A percentile compares a stretch with the other conserved stretches of the same genome.
Conservation (phyloP, 2,797 vertebrate species). For the Brachyalestes nurse region DNA sequence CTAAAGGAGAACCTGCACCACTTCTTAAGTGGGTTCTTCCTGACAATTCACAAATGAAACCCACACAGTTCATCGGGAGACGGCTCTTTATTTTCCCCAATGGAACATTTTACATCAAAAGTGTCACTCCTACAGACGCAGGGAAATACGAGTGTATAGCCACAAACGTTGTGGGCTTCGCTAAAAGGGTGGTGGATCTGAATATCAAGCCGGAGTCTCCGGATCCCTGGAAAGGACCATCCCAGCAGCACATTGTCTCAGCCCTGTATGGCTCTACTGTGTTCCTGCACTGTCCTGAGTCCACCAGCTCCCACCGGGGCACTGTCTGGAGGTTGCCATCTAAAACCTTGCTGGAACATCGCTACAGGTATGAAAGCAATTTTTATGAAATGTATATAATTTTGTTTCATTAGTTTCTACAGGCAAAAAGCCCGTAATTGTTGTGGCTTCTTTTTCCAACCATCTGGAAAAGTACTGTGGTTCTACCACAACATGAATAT, state of each 20-base stretch:
- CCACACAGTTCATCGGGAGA: constrained; percentile 77
- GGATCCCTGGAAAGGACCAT: constrained; percentile 58
- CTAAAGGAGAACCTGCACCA: constrained; percentile 77
- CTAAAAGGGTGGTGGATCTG: constrained; percentile 73
- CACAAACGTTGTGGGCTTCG: constrained; percentile 74
- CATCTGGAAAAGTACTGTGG: constrained; percentile 1
- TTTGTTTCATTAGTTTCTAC: background rate
- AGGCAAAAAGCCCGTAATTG: background rate
- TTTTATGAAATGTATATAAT: background rate
- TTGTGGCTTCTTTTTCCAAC: background rate
- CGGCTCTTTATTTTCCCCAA: constrained; percentile 82
- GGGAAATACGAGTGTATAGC: constrained; percentile 82
- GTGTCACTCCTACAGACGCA: constrained; percentile 66
- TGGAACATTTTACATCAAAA: constrained; percentile 78
- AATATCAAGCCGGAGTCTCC: constrained; percentile 68
- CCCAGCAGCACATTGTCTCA: constrained; percentile 72
- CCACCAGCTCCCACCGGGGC: constrained; percentile 68
- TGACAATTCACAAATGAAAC: constrained; percentile 72
- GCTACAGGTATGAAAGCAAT: constrained; percentile 72
- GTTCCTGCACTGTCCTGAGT: constrained; percentile 81
- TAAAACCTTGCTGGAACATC: constrained; percentile 75
- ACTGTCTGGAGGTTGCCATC: constrained; percentile 81
- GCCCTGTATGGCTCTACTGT: constrained; percentile 82
- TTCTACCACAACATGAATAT: background rate
- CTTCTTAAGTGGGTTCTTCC: constrained; percentile 78